These are phyloP conservation scores for Pseudachorutes palmiensis DNA, from an alignment of 1,140 invertebrate genomes.

Conservation along the genomic window DNA sequence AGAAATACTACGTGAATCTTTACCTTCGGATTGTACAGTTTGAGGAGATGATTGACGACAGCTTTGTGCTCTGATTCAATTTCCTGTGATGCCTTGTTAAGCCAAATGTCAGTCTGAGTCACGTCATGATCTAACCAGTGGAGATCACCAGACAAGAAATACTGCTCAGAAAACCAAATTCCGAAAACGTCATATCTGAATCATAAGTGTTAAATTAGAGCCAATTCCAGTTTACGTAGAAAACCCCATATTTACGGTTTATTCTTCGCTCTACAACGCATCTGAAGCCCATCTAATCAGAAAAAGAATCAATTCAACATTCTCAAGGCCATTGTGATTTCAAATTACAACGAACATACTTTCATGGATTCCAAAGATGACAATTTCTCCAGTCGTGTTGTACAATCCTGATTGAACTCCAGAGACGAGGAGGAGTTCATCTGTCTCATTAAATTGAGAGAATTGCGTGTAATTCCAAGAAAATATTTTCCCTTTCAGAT, in stretches of 20 bases:
- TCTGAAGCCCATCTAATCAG: slow-evolving; percentile 56
- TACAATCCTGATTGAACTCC: slow-evolving; percentile 71
- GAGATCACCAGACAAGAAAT: slow-evolving; percentile 70
- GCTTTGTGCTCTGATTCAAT: slow-evolving; percentile 70
- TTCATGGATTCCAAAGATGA: slow-evolving; percentile 68
- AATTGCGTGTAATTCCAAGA: slow-evolving; percentile 85
- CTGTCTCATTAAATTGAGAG: slow-evolving; percentile 75
- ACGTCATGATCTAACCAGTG: slow-evolving; percentile 70
- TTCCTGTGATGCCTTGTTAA: slow-evolving; percentile 72
- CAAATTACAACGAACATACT: slow-evolving; percentile 48
- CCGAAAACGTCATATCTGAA: slow-evolving; percentile 64
- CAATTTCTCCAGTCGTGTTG: slow-evolving; percentile 79
- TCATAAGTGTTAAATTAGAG: not conserved
- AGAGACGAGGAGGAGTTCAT: slow-evolving; percentile 73
- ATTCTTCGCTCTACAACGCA: slow-evolving; percentile 72
- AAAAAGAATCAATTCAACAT: no score
- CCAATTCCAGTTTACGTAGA: no score
- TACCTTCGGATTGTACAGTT: slow-evolving; percentile 67
- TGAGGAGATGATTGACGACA: slow-evolving; percentile 66
- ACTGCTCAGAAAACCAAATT: slow-evolving; percentile 76
- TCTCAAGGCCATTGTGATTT: no score
- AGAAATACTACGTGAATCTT: slow-evolving; percentile 56
- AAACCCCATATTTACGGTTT: slow-evolving; percentile 84
- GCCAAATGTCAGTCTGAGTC: slow-evolving; percentile 68
- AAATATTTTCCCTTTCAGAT: slow-evolving; percentile 77